Conservation (phyloP, 1,140 invertebrate species). For the Drosophila sp. region DNA sequence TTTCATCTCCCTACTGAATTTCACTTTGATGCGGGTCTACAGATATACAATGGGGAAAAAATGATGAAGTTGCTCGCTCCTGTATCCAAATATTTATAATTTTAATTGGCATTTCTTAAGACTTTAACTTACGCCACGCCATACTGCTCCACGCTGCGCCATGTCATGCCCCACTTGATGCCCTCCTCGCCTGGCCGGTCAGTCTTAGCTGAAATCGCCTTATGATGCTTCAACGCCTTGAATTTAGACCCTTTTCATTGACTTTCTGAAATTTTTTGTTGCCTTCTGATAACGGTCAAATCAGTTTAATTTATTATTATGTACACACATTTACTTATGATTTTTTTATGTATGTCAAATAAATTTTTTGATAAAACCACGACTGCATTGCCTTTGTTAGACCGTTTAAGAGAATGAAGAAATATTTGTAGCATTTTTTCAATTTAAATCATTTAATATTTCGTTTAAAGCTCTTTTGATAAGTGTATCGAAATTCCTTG, state of each 20-base stretch:
- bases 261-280: constrained; percentile 10
- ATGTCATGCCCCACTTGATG: not conserved
- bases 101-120: constrained; percentile 16
- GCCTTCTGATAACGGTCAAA: constrained; percentile 17
- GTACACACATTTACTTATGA: not conserved
- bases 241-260: constrained; percentile 10
- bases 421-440: not conserved
- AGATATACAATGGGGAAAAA: not conserved
- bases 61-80: not conserved
- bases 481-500: not conserved
- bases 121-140: not conserved
- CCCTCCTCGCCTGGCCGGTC: not conserved
- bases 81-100: constrained; percentile 16
- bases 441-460: not conserved
- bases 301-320: constrained; percentile 7
- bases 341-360: constrained; percentile 10
- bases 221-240: constrained; percentile 16
- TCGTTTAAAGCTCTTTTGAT: not conserved
- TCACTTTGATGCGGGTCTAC: constrained; percentile 13
- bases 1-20: constrained; percentile 3
- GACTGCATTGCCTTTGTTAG: not conserved
- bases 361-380: not conserved
- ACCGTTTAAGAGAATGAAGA: not conserved
- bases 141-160: not conserved
- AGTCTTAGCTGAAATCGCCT: constrained; percentile 9